phyloP scores from a whole-genome alignment of 2,888 invertebrate species.

The Eudemis profundana region DNA sequence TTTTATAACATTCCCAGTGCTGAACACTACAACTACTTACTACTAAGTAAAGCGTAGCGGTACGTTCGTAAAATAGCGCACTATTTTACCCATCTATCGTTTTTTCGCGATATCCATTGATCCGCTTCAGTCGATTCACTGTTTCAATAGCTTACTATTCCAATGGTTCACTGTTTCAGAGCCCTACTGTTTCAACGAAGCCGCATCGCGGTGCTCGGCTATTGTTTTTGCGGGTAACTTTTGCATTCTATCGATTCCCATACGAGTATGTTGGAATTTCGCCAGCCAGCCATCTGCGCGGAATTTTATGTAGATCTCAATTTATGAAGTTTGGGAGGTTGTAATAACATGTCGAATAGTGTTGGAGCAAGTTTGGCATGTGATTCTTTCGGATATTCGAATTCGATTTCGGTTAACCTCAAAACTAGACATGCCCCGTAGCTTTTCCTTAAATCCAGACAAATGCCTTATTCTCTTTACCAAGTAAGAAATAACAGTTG shows the following conservation, averaged over 20 bases:
- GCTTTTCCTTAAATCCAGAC: too few species aligned
- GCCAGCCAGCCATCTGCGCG: conserved; percentile 33
- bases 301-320: conserved; percentile 29
- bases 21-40: too few species aligned
- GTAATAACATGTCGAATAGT: conserved; percentile 15
- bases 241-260: conserved; percentile 36
- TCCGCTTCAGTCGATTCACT: neutral
- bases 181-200: conserved; percentile 1
- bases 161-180: neutral
- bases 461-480: too few species aligned
- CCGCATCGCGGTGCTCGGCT: conserved; percentile 5
- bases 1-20: too few species aligned
- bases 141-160: neutral
- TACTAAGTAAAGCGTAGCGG: too few species aligned
- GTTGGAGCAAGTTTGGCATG: neutral
- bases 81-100: neutral
- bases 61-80: neutral
- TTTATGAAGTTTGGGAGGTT: conserved; percentile 18
- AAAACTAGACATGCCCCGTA: too few species aligned
- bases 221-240: conserved; percentile 35
- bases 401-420: too few species aligned
- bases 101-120: neutral
- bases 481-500: too few species aligned
- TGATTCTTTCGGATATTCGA: neutral
- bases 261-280: conserved; percentile 32